Conservation (phyloP, 2,888 invertebrate species). For the Dinocampus coccinellae region DNA sequence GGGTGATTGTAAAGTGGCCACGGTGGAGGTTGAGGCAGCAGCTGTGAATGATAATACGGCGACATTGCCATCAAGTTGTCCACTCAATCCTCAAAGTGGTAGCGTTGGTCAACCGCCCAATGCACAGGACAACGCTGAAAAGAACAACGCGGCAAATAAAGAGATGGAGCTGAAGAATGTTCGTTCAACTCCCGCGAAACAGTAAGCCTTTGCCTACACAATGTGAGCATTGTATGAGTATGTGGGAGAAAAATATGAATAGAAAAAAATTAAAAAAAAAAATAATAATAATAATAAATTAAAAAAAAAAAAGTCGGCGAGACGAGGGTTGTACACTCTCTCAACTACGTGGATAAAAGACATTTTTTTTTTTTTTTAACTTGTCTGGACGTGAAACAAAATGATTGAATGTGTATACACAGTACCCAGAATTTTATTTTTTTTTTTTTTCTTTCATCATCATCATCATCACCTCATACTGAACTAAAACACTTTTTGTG, state of each 20-base stretch:
- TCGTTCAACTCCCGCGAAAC: conserved; percentile 86
- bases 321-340: conserved; percentile 20
- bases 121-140: conserved; percentile 79
- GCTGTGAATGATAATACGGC: conserved; percentile 83
- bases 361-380: neutral
- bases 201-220: conserved; percentile 71
- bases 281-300: conserved; percentile 14
- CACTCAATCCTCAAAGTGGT: conserved; percentile 72
- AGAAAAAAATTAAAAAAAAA: conserved; percentile 21
- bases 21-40: conserved; percentile 87
- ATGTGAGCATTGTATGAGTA: neutral
- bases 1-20: conserved; percentile 88
- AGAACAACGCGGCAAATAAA: conserved; percentile 86
- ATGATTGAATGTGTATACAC: neutral
- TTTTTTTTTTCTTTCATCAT: too few species aligned
- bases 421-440: too few species aligned
- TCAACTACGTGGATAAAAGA: neutral
- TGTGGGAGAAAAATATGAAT: too few species aligned
- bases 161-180: conserved; percentile 90
- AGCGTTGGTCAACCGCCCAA: conserved; percentile 75
- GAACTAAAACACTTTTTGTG: too few species aligned
- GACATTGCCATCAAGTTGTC: conserved; percentile 86
- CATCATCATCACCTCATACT: too few species aligned
- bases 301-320: conserved; percentile 20
- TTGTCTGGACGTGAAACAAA: neutral